Conservation (phyloP, 2,113 vertebrate species). For the Podarcis muralis region DNA sequence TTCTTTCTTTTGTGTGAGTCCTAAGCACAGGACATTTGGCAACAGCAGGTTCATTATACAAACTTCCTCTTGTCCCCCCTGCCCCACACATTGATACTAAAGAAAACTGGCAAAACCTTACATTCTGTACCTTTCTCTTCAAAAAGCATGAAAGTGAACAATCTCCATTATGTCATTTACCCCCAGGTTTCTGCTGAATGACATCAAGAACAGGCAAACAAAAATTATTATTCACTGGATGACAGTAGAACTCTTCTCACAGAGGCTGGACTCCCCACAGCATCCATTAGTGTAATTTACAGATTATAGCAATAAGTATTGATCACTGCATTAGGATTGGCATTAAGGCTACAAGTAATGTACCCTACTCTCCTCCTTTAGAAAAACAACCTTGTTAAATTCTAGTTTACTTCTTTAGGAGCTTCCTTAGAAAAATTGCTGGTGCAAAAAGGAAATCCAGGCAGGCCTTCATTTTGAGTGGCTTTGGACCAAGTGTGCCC, state of each 20-base stretch:
- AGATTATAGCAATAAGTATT: not conserved
- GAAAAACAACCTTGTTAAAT: not conserved
- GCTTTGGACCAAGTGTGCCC: not conserved
- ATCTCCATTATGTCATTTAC: not conserved
- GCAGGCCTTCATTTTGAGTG: not conserved
- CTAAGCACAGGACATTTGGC: not conserved
- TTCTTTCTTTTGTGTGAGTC: slow-evolving; percentile 12
- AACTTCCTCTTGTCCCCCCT: not conserved
- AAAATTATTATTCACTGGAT: not conserved
- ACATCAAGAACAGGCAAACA: not conserved
- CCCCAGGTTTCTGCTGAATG: slow-evolving; percentile 16
- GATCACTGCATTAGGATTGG: not conserved
- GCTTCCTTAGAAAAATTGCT: not conserved
- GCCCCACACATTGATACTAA: not conserved
- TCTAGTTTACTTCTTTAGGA: not conserved
- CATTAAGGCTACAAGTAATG: not conserved
- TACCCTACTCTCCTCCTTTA: not conserved
- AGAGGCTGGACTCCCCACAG: not conserved
- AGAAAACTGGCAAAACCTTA: not conserved
- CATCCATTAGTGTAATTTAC: not conserved
- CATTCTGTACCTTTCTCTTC: not conserved
- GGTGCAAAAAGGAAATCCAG: not conserved
- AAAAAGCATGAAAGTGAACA: not conserved
- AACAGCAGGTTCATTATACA: slow-evolving; percentile 14
- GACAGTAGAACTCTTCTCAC: not conserved